These are phyloP conservation scores for Scaptomyza pallida DNA, from an alignment of 1,140 invertebrate species.

Conservation along the genomic window DNA sequence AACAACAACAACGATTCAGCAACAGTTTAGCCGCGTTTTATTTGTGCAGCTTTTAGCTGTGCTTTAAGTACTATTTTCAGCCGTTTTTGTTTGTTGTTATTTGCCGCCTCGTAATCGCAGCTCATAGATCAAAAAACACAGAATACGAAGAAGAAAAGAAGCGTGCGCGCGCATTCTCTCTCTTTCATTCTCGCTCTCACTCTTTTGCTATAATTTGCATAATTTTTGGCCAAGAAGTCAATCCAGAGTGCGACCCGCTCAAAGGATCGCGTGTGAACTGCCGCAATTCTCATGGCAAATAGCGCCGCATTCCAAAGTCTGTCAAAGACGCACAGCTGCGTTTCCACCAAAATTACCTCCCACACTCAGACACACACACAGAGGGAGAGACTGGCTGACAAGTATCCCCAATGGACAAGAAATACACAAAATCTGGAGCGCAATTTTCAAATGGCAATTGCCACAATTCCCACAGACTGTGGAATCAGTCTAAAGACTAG, in stretches of 20 bases:
- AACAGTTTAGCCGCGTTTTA: slow-evolving; percentile 61
- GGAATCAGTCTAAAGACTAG: background rate
- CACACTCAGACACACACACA: slow-evolving; percentile 40
- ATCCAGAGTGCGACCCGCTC: slow-evolving; percentile 26
- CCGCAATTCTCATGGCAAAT: slow-evolving; percentile 63
- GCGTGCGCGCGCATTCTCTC: slow-evolving; percentile 13
- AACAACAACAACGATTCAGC: slow-evolving; percentile 29
- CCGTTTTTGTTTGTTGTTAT: slow-evolving; percentile 23
- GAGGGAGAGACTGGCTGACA: slow-evolving; percentile 11
- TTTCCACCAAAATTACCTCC: slow-evolving; percentile 43
- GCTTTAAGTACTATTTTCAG: slow-evolving; percentile 43
- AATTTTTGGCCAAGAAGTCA: slow-evolving; percentile 43
- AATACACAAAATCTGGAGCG: slow-evolving; percentile 29
- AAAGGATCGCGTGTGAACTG: slow-evolving; percentile 60
- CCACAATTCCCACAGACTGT: slow-evolving; percentile 55
- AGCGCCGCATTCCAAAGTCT: slow-evolving; percentile 47
- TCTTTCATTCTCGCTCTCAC: background rate
- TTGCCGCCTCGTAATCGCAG: slow-evolving; percentile 47
- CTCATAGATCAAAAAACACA: slow-evolving; percentile 48
- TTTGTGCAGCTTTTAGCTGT: slow-evolving; percentile 71
- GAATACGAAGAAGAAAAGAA: slow-evolving; percentile 24
- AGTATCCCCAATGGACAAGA: slow-evolving; percentile 11
- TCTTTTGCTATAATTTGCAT: slow-evolving; percentile 35
- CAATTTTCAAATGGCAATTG: slow-evolving; percentile 26
- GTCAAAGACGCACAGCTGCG: slow-evolving; percentile 49